Conservation (phyloP, 2,113 vertebrate genomes). For the Tinamus guttatus region DNA sequence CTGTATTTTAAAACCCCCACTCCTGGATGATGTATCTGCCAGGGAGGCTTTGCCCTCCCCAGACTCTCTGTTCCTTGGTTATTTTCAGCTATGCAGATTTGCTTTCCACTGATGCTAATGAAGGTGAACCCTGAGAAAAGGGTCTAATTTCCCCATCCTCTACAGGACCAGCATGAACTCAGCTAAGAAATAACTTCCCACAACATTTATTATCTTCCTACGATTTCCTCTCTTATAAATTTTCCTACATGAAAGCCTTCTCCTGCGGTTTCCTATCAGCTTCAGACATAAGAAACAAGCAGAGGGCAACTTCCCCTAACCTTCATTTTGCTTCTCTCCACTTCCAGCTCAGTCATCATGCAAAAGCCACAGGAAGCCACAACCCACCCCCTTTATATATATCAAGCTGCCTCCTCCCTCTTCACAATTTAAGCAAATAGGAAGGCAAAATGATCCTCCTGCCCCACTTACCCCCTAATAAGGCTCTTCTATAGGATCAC, state of each 20-base stretch:
- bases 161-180: rapidly evolving
- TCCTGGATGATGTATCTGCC: not conserved
- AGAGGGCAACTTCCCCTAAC: rapidly evolving
- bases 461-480: not conserved
- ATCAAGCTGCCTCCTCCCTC: not conserved
- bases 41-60: not conserved
- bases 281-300: not conserved
- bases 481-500: not conserved
- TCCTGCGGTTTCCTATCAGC: not conserved
- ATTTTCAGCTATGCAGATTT: not conserved
- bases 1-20: not conserved
- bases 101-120: not conserved
- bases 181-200: not conserved
- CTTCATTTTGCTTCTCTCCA: not conserved
- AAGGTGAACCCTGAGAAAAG: not conserved
- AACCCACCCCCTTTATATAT: not conserved
- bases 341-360: not conserved
- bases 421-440: not conserved
- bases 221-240: not conserved
- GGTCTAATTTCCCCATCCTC: not conserved
- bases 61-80: not conserved
- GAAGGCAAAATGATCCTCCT: not conserved
- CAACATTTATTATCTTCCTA: not conserved
- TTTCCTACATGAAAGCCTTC: not conserved
- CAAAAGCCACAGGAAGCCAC: not conserved